Evolutionary conservation across 1,140 invertebrate genomes (phyloP), one percentile per base, ranked within the genome.

Genomic region (Mycetomoellerius zeteki): DNA sequence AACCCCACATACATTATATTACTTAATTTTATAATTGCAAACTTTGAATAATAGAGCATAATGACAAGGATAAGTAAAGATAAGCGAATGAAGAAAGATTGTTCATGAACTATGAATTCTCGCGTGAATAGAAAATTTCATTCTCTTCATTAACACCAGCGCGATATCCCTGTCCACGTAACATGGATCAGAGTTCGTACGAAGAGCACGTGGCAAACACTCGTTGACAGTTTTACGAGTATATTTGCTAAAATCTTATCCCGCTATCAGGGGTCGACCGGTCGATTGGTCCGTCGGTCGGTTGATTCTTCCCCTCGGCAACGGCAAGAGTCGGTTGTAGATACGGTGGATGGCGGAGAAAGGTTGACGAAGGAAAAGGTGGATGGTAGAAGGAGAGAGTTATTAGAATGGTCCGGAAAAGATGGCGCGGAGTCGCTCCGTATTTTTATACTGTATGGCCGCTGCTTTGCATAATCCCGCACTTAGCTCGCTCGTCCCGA

Each of bases 361-460:
- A 21, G 80, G 82, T 65, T 82, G 86, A 62, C 43, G 33, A n/a
- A 78, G 62, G 88, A 86, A 43, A 82, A 89, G 91, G 89, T 87
- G 86, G 85, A 90, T 84, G 72, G 88, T 90, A 91, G 87, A 90
- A 93, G 93, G 91, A 93, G 93, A 93, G 94, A 95, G 94, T 95
- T 95, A 95, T 95, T 95, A 95, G 95, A 95, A 95, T 95, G 94
- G 94, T 94, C 94, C 95, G 95, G 95, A 95, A 95, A 95, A 95
- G 95, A 95, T 95, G 95, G 95, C 95, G 95, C 93, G 89, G 95
- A 95, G 95, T 95, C 93, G 94, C 94, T 95, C 95, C 95, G 95
- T 95, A 95, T 95, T 95, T 95, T 95, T 95, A 95, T 95, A 95
- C 94, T 95, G 94, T 95, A 95, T 95, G 95, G 95, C 94, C 95